Evolutionary conservation across 2,113 vertebrate genomes (phyloP).

Genomic region (Toxostoma redivivum): DNA sequence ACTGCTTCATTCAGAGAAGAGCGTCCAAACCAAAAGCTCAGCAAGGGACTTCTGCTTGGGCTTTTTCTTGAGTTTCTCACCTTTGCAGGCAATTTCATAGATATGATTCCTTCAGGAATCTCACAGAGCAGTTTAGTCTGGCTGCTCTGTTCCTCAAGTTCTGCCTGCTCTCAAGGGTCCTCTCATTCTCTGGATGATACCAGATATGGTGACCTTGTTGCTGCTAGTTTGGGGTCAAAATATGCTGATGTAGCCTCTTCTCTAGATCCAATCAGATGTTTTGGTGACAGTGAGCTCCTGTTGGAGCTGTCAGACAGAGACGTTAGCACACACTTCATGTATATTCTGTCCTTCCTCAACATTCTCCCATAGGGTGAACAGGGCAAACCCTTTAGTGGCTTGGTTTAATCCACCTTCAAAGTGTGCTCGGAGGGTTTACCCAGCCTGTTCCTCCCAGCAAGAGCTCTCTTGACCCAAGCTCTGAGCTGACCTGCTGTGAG

Average conservation of each 20-base stretch:
- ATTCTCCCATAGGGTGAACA: not conserved
- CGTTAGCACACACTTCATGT: not conserved
- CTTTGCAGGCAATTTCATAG: not conserved
- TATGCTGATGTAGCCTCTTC: not conserved
- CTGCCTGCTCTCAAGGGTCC: conserved; percentile 7
- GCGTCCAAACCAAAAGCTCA: not conserved
- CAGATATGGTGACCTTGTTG: not conserved
- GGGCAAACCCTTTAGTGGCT: not conserved
- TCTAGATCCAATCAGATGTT: not conserved
- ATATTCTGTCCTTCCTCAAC: not conserved
- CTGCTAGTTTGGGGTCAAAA: not conserved
- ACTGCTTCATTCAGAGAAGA: not conserved
- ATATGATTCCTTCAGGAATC: not conserved
- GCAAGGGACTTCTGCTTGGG: not conserved
- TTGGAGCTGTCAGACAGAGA: conserved; percentile 55
- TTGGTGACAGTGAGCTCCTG: conserved; percentile 42
- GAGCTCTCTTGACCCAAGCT: not conserved
- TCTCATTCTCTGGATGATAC: not conserved
- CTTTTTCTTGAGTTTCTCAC: not conserved
- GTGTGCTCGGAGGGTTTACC: not conserved
- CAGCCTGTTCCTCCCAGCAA: not conserved
- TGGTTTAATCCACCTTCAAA: not conserved
- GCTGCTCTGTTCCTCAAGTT: not conserved
- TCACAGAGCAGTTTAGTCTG: not conserved
- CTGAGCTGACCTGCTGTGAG: not conserved